Conservation (phyloP, 2,113 vertebrate genomes). For the Poecile atricapillus region DNA sequence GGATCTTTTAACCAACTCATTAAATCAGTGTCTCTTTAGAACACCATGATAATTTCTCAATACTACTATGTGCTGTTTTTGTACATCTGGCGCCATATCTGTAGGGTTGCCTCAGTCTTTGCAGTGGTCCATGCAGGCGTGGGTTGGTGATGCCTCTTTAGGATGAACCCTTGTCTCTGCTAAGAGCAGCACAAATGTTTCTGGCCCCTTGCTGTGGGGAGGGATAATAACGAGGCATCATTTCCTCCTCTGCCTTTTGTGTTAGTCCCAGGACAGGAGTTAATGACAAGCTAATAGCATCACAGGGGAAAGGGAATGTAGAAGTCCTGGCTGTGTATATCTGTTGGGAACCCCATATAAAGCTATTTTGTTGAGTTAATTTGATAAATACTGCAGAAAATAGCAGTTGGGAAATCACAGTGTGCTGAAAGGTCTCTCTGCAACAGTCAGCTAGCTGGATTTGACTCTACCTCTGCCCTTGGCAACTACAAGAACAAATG, state of each 20-base stretch:
- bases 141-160: background rate
- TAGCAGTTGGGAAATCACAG: background rate
- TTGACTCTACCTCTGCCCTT: background rate
- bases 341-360: background rate
- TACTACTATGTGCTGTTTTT: background rate
- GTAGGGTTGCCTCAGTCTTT: background rate
- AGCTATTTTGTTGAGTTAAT: background rate
- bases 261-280: background rate
- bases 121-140: background rate
- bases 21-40: background rate
- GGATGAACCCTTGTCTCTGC: background rate
- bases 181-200: background rate
- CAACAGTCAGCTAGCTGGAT: accelerated
- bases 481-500: background rate
- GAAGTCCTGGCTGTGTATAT: background rate
- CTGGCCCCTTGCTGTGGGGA: background rate
- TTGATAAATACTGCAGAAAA: background rate
- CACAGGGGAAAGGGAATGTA: background rate
- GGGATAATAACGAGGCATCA: background rate
- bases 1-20: background rate
- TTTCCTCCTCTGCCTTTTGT: background rate
- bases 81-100: accelerated
- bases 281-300: background rate
- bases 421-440: background rate
- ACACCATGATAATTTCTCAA: background rate